Base-by-base conservation (phyloP, 1,140 invertebrate genomes). In the Macrostomum lignano region DNA sequence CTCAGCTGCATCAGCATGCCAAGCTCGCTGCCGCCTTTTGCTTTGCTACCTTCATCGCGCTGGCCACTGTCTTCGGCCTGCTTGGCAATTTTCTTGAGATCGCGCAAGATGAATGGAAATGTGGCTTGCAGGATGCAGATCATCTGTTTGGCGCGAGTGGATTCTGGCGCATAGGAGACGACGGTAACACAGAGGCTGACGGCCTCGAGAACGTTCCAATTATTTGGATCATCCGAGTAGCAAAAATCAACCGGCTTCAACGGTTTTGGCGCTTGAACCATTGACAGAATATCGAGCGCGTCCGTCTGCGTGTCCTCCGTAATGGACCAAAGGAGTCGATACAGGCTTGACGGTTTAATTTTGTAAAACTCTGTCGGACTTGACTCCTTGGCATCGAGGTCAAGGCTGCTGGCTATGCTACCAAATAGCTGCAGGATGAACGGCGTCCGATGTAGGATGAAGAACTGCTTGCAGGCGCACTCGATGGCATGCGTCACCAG, bases 351-450 rank as follows among this genome's bases (percentile, higher is more conserved):
- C 0, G 79, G 73, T 47, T 79, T 76, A 14, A 86, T 74, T 72
- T 77, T 44, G 7, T 53, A 49, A 26, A 38, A 37, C 26, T 17
- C 15, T 29, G 10, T 29, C 5, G 14, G 19, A 23, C 11, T 30
- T 11, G 20, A 21, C 17, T 11, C 17, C 4, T 70, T 68, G 17
- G 33, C 42, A 31, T 43, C 44, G 13, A 58, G 47, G 36, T 94
- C 84, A 20, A 96, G 62, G 44, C 94, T 78, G 2, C 82, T 74
- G 0, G 88, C 88, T 2, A 91, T 73, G 28, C 78, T 84, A 4
- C 88, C 88, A 61, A 96, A 94, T 79, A 94, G 86, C 66, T 98
- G 77, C 14, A 94, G 62, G 39, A 94, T 79, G 47, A 96, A 98
- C 1, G 88, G 86, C 50, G 96, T 96, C 36, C 88, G 66, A 48